A percentile compares a stretch with the other conserved stretches of the same genome.
These are phyloP conservation scores for Philotrypesis tridentata DNA, from an alignment of 1,140 invertebrate species.

Conservation along the genomic window DNA sequence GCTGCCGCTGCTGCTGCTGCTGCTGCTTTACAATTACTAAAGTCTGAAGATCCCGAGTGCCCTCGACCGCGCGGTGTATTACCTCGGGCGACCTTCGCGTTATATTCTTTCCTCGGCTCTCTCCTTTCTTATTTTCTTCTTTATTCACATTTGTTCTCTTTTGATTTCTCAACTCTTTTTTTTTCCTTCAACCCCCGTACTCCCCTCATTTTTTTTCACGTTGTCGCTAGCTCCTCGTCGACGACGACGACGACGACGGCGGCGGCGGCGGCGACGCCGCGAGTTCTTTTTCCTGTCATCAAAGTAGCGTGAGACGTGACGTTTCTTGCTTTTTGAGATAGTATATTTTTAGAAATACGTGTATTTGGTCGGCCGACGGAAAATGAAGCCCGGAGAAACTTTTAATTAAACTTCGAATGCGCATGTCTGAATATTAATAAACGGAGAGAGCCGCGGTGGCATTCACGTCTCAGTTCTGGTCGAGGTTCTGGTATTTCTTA, in stretches of 20 bases:
- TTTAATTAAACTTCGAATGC: constrained; percentile 36
- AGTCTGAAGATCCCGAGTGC: constrained; percentile 48
- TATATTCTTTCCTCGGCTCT: constrained; percentile 20
- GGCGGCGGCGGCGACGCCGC: constrained; percentile 19
- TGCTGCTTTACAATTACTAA: constrained; percentile 47
- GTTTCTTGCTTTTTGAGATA: constrained; percentile 38
- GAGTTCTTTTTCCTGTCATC: constrained; percentile 47
- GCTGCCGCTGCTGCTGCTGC: neutral
- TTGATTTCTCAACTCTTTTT: constrained; percentile 22
- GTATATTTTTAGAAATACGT: constrained; percentile 41
- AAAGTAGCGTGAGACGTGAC: constrained; percentile 45
- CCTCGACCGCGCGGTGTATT: constrained; percentile 46
- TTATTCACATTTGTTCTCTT: constrained; percentile 44
- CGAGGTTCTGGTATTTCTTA: neutral
- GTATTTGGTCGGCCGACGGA: neutral
- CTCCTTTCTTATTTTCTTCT: constrained; percentile 42
- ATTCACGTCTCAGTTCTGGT: neutral
- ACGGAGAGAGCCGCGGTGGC: neutral
- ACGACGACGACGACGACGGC: too few species aligned
- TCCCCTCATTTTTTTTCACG: constrained; percentile 2
- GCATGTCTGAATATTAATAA: constrained; percentile 1
- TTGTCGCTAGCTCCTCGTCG: constrained; percentile 17
- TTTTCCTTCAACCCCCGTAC: neutral
- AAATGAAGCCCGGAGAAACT: constrained; percentile 19
- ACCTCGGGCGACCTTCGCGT: constrained; percentile 49